These are phyloP conservation scores for Patiria miniata DNA, from an alignment of 35 echinoderm and acorn worm genomes.

Conservation along the genomic window DNA sequence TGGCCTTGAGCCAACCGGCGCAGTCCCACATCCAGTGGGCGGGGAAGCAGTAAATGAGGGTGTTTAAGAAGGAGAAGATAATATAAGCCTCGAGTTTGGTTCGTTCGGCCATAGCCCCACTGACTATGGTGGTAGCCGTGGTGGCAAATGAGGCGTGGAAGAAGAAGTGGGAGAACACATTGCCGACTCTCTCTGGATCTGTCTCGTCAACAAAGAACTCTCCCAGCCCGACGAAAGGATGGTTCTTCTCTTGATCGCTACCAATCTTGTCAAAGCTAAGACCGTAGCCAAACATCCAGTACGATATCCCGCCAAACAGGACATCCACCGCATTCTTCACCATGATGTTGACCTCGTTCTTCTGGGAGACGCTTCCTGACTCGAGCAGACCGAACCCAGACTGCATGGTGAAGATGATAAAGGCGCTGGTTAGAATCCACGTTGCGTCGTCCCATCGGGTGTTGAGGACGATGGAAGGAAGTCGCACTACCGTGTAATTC, in stretches of 20 bases:
- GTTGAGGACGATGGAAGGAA: no score
- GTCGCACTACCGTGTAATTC: no score
- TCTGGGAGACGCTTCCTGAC: constrained; percentile 69
- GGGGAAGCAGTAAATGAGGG: constrained; percentile 83
- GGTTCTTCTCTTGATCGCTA: constrained; percentile 4
- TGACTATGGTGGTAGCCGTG: constrained; percentile 92
- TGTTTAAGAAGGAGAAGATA: constrained; percentile 88
- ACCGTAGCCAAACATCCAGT: constrained; percentile 86
- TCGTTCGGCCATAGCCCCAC: constrained; percentile 87
- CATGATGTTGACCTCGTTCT: constrained; percentile 94
- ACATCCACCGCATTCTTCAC: constrained; percentile 84
- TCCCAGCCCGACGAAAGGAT: constrained; percentile 47
- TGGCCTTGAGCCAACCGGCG: constrained; percentile 56
- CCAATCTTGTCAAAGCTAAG: constrained; percentile 49
- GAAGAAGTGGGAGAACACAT: constrained; percentile 81
- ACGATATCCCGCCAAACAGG: constrained; percentile 71
- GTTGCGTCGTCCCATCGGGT: constrained; percentile 84
- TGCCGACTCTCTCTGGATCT: constrained; percentile 36
- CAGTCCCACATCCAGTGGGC: constrained; percentile 86
- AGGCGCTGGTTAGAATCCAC: constrained; percentile 85
- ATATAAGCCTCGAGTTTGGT: constrained; percentile 92
- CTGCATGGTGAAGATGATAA: constrained; percentile 93
- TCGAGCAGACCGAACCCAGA: constrained; percentile 86
- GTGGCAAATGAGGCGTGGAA: constrained; percentile 96
- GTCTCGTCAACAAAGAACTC: constrained; percentile 74